Base-by-base conservation (phyloP, 1,140 invertebrate genomes). In the Conopomorpha cramerella region DNA sequence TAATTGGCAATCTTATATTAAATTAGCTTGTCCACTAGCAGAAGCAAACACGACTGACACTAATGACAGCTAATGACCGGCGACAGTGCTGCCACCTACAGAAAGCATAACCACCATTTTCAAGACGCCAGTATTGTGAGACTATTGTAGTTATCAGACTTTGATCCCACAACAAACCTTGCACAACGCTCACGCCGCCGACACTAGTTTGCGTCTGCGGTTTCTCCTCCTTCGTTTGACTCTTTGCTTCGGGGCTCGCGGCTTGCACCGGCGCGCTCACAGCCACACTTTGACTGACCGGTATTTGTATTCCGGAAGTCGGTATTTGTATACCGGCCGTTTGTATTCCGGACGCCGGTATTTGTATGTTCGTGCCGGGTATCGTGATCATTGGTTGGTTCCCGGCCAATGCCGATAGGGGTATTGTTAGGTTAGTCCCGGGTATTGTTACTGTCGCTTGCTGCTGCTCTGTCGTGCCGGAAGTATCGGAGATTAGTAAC, bases 341-440 rank as follows among this genome's bases (percentile, higher is more conserved):
- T 13, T 29, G 28, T n/a, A 29, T 29, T 10, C 6, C 4, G 3
- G 8, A n/a, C 17, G 65, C 48, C 55, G 54, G 84, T 49, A 81
- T 78, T 61, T 68, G 78, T 57, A 70, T 66, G 39, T 81, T 81
- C 1, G 74, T 65, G 17, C 72, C 77, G 34, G 80, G 78, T 43
- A 81, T 70, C 14, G 61, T 77, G 27, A 80, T 65, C 28, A 79
- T 51, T 28, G 62, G 67, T 47, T 77, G 55, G 43, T 60, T 61
- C 33, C 56, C 56, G 36, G 50, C 48, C 44, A 71, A 45, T 28
- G 62, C 62, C 37, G 60, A 63, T 33, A 81, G 45, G 46, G 56
- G 85, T 50, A 82, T 83, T 72, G 64, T 82, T 67, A 77, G 74
- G 55, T 82, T 82, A 42, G 80, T 81, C 50, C 81, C 81, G 32